These are phyloP conservation scores for Junco hyemalis DNA, from an alignment of 2,113 vertebrate species.

Conservation along the genomic window DNA sequence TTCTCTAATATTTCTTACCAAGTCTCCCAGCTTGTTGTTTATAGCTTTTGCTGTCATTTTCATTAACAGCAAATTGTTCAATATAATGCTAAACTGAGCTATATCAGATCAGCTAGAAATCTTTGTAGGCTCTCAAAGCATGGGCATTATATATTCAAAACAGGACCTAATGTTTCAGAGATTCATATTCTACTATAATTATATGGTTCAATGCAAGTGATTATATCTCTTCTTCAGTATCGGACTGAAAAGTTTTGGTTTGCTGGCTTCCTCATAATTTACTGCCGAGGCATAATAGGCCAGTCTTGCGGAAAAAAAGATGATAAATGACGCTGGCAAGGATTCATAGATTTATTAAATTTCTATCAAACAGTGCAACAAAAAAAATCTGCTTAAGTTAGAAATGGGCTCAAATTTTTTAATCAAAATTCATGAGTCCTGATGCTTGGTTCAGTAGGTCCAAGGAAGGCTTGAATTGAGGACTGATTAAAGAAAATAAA, in stretches of 20 bases:
- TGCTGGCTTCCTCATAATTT: constrained; percentile 91
- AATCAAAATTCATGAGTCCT: constrained; percentile 92
- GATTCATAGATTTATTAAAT: constrained; percentile 98
- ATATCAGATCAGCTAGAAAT: constrained; percentile 77
- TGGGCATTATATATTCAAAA: constrained; percentile 93
- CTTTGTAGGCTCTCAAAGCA: constrained; percentile 75
- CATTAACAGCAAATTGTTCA: constrained; percentile 74
- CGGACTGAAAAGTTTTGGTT: constrained; percentile 89
- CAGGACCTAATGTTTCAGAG: constrained; percentile 94
- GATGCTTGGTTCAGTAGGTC: constrained; percentile 85
- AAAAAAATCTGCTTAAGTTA: constrained; percentile 89
- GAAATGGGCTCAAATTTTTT: constrained; percentile 87
- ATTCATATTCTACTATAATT: constrained; percentile 96
- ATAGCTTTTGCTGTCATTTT: constrained; percentile 68
- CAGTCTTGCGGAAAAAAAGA: constrained; percentile 90
- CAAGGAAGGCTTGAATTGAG: constrained; percentile 90
- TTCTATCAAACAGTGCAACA: constrained; percentile 94
- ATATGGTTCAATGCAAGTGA: constrained; percentile 98
- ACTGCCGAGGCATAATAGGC: constrained; percentile 90
- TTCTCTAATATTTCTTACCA: constrained; percentile 31
- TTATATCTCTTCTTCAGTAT: constrained; percentile 97
- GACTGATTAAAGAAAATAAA: constrained; percentile 95
- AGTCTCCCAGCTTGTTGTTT: constrained; percentile 62
- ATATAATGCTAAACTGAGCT: constrained; percentile 72
- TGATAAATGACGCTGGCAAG: constrained; percentile 96